phyloP scores from a whole-genome alignment of 1,140 invertebrate genomes.

The Coenobita brevimanus region DNA sequence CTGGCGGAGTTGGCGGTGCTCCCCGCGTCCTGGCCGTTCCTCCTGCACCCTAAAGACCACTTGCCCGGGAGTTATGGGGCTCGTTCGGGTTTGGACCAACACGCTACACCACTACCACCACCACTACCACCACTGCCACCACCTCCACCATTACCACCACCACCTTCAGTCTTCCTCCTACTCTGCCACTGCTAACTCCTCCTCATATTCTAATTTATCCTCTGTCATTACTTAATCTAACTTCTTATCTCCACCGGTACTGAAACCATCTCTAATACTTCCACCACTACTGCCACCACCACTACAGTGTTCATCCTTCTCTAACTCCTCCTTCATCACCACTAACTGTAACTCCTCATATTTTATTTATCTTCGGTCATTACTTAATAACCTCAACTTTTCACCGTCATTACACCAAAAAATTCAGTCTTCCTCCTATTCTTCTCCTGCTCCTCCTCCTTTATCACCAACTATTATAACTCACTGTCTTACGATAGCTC shows the following conservation, averaged over 20 bases:
- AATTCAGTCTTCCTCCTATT: no score
- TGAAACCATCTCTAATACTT: background rate
- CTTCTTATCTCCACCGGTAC: background rate
- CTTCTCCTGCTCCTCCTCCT: no score
- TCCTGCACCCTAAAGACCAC: slow-evolving; percentile 64
- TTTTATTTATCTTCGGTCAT: no score
- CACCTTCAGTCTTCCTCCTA: background rate
- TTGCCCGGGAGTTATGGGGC: slow-evolving; percentile 56
- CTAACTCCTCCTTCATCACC: no score
- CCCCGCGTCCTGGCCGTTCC: slow-evolving; percentile 49
- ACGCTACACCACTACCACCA: slow-evolving; percentile 51
- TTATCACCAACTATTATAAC: no score
- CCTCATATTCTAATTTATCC: background rate
- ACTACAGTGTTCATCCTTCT: no score
- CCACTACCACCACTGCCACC: slow-evolving; percentile 16
- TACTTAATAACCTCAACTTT: no score
- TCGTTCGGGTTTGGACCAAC: slow-evolving; percentile 62
- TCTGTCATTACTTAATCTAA: background rate
- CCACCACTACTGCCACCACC: background rate
- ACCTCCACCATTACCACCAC: background rate
- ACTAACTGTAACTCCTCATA: no score
- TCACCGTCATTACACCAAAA: no score
- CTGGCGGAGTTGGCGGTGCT: slow-evolving; percentile 49
- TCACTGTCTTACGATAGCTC: no score
- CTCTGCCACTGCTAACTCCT: background rate